Evolutionary conservation across 2,797 vertebrate species (phyloP).

Genomic region (Mareca strepera): DNA sequence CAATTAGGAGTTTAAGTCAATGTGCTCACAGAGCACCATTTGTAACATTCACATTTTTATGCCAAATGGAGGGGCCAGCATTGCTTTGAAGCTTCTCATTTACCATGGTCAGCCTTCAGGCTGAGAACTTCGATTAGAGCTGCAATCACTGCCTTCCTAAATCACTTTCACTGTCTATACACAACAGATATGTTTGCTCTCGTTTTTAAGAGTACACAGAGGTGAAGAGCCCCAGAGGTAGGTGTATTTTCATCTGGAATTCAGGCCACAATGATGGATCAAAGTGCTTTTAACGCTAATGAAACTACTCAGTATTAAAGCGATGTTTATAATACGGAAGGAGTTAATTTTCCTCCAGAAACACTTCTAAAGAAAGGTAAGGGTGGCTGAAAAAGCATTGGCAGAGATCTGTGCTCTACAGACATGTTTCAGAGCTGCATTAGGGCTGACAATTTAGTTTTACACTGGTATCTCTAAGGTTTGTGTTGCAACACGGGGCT

Average conservation of each 20-base stretch:
- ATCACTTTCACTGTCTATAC: neutral
- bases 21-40: neutral
- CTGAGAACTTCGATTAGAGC: neutral
- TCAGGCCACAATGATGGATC: neutral
- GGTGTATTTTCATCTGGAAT: neutral
- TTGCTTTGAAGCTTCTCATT: neutral
- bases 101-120: neutral
- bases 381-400: rapidly evolving
- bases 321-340: neutral
- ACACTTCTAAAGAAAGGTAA: neutral
- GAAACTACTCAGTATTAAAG: neutral
- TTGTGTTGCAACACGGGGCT: rapidly evolving
- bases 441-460: neutral
- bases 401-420: neutral
- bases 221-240: neutral
- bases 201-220: neutral
- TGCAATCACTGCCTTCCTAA: neutral
- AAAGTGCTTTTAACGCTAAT: neutral
- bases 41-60: neutral
- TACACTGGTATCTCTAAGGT: neutral
- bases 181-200: neutral
- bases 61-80: neutral
- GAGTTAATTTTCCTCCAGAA: neutral
- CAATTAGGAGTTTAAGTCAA: rapidly evolving
- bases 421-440: neutral